Conservation (phyloP, 2,797 vertebrate species). For the Manis javanica region DNA sequence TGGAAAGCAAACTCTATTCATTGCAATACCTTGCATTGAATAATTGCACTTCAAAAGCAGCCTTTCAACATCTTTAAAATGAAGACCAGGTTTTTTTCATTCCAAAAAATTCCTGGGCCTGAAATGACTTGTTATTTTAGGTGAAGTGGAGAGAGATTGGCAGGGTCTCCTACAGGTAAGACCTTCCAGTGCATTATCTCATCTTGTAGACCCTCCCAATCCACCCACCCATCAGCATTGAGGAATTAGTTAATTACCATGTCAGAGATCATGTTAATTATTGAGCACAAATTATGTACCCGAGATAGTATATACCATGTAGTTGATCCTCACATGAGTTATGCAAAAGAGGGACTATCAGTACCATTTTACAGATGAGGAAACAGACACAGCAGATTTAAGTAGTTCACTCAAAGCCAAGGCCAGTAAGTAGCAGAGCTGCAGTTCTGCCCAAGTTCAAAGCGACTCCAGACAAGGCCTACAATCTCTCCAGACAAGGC, state of each 20-base stretch:
- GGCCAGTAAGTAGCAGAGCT: neutral
- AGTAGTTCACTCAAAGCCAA: conserved; percentile 1
- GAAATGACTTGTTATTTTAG: neutral
- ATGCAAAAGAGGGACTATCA: neutral
- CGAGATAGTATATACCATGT: neutral
- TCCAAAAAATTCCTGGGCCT: neutral
- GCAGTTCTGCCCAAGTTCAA: neutral
- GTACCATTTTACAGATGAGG: neutral
- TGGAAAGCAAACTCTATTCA: neutral
- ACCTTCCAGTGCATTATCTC: neutral
- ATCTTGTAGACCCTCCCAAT: neutral
- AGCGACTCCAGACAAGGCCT: neutral
- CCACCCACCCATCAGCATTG: neutral
- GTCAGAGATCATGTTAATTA: neutral
- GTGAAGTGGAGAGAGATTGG: conserved; percentile 5
- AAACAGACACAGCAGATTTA: neutral
- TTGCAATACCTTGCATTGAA: neutral
- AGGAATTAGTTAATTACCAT: neutral
- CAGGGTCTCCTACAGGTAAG: neutral
- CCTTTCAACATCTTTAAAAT: neutral
- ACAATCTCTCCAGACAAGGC: neutral
- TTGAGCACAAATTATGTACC: neutral
- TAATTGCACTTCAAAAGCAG: conserved; percentile 9
- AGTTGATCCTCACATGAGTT: neutral
- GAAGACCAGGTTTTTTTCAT: neutral